A percentile compares a stretch with the other conserved stretches of the same genome.
These are phyloP conservation scores for Lordiphosa mommai DNA, from an alignment of 1,140 invertebrate genomes.

Conservation along the genomic window DNA sequence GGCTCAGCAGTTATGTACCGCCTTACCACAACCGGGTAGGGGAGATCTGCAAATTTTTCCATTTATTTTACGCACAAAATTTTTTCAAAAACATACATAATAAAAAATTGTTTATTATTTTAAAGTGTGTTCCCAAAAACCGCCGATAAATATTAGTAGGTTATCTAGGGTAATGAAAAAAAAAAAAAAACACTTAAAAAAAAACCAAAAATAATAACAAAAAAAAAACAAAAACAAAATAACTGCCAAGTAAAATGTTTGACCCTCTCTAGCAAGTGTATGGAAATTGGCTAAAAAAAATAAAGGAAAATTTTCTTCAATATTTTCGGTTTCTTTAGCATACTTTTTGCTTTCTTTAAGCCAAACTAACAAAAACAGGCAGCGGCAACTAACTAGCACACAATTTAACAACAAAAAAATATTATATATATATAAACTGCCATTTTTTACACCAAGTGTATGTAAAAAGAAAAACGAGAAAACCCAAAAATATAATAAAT, in stretches of 20 bases:
- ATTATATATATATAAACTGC: constrained; percentile 65
- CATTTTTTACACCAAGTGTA: constrained; percentile 73
- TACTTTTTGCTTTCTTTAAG: constrained; percentile 29
- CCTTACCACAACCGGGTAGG: neutral
- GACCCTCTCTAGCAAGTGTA: constrained; percentile 57
- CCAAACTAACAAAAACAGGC: constrained; percentile 2
- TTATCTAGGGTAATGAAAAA: constrained; percentile 64
- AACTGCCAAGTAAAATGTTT: constrained; percentile 73
- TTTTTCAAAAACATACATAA: neutral
- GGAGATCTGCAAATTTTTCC: constrained; percentile 8
- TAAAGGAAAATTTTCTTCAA: neutral
- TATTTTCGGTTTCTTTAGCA: constrained; percentile 20
- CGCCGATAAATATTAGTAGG: constrained; percentile 74
- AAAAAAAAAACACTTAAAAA: constrained; percentile 35
- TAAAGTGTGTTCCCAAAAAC: constrained; percentile 70
- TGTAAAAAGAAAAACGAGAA: constrained; percentile 25
- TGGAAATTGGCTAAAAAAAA: constrained; percentile 25
- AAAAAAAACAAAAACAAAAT: constrained; percentile 29
- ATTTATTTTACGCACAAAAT: constrained; percentile 53
- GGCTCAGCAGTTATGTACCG: constrained; percentile 30
- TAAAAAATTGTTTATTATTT: neutral
- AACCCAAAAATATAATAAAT: constrained; percentile 28
- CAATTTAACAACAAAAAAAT: constrained; percentile 53
- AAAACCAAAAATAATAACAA: constrained; percentile 24
- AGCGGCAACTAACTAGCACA: constrained; percentile 64